A percentile compares a stretch with the other conserved stretches of the same genome.
Evolutionary conservation across 2,797 vertebrate species (phyloP).

Genomic region (Telmatherina bonti): DNA sequence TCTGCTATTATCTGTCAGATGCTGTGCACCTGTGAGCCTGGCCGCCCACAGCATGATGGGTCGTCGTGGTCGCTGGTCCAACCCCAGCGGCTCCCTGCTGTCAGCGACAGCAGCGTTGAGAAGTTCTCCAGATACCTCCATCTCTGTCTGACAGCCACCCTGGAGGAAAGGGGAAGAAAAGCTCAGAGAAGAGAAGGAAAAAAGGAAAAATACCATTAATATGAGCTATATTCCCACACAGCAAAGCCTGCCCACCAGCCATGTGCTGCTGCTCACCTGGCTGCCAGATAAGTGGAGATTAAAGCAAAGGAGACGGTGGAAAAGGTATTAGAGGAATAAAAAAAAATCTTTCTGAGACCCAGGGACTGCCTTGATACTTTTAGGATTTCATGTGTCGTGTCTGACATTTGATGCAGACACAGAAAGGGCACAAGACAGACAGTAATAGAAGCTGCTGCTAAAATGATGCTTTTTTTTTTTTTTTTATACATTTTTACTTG

Average conservation of each 20-base stretch:
- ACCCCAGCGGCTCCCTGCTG: slow-evolving; percentile 73
- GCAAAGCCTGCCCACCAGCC: slow-evolving; percentile 79
- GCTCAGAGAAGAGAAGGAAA: slow-evolving; percentile 54
- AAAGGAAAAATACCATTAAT: slow-evolving; percentile 67
- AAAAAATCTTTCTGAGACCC: slow-evolving; percentile 66
- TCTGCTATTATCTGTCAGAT: slow-evolving; percentile 79
- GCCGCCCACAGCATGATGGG: slow-evolving; percentile 62
- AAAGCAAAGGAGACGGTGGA: slow-evolving; percentile 71
- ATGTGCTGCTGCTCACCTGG: slow-evolving; percentile 77
- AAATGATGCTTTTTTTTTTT: slow-evolving; percentile 28
- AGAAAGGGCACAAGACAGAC: slow-evolving; percentile 57
- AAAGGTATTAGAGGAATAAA: slow-evolving; percentile 69
- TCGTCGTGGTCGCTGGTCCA: slow-evolving; percentile 55
- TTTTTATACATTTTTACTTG: slow-evolving; percentile 39
- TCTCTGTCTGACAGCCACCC: slow-evolving; percentile 73
- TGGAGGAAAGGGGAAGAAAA: slow-evolving; percentile 62
- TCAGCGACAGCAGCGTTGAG: slow-evolving; percentile 62
- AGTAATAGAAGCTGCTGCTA: slow-evolving; percentile 9
- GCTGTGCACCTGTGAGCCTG: slow-evolving; percentile 69
- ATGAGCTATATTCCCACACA: slow-evolving; percentile 78
- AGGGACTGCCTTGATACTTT: slow-evolving; percentile 71
- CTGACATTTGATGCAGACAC: slow-evolving; percentile 68
- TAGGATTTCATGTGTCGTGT: slow-evolving; percentile 69
- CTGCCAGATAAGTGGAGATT: slow-evolving; percentile 81
- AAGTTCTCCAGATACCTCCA: slow-evolving; percentile 60